These are phyloP conservation scores for Protonemura montana DNA, from an alignment of 2,888 invertebrate genomes.

Conservation along the genomic window DNA sequence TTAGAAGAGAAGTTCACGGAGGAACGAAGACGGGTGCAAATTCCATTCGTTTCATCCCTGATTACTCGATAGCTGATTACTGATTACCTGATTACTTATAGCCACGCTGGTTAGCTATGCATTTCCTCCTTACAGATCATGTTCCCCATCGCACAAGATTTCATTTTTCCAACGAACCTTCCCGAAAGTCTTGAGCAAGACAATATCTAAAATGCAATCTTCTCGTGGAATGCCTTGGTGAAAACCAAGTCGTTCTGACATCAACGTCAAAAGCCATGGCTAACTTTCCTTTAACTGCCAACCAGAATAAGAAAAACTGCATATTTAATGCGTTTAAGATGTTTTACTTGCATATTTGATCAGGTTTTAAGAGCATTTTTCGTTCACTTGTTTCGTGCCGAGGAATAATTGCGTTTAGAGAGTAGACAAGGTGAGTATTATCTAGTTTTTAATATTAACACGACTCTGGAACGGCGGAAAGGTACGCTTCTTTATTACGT, in stretches of 20 bases:
- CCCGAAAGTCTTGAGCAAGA: background rate
- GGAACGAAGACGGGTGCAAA: no score
- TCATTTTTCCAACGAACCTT: background rate
- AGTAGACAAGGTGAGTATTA: background rate
- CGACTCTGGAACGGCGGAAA: background rate
- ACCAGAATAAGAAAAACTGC: background rate
- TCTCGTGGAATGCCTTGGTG: background rate
- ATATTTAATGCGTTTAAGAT: background rate
- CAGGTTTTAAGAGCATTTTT: background rate
- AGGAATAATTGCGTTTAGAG: background rate
- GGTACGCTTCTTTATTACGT: background rate
- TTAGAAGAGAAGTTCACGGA: no score
- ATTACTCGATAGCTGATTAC: no score
- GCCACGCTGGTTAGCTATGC: background rate
- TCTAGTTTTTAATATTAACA: background rate
- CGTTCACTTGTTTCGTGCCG: background rate
- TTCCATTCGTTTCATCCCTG: no score
- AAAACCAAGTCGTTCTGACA: background rate
- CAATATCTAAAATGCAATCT: background rate
- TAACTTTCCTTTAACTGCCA: constrained; percentile 7
- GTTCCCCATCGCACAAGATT: background rate
- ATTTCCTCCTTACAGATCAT: background rate
- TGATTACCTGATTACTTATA: background rate
- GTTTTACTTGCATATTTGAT: background rate
- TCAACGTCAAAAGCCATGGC: background rate